These are phyloP conservation scores for Homarus americanus DNA, from an alignment of 1,140 invertebrate species.

Conservation along the genomic window DNA sequence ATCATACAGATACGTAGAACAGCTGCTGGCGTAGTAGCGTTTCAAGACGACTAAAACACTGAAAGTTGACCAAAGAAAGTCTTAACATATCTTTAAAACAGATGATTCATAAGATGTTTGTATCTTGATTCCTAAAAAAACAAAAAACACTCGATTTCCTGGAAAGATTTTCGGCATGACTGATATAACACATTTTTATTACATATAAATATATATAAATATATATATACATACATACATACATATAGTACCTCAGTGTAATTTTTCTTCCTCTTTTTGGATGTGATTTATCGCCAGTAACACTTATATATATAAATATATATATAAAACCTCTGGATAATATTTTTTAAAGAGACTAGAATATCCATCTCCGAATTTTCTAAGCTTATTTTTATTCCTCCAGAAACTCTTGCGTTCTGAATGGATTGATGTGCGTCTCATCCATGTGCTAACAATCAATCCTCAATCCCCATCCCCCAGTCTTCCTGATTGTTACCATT, in stretches of 20 bases:
- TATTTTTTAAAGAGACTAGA: neutral
- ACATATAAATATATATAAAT: neutral
- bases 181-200: neutral
- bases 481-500: slow-evolving; percentile 59
- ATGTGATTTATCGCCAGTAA: neutral
- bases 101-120: no score
- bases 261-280: neutral
- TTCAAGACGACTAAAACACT: no score
- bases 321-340: neutral
- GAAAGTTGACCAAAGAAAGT: no score
- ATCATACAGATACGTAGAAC: neutral
- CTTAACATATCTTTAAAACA: no score
- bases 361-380: slow-evolving; percentile 3
- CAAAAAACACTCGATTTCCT: no score
- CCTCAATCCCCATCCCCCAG: slow-evolving; percentile 38
- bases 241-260: neutral
- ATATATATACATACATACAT: neutral
- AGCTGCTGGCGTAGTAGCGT: neutral
- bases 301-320: no score
- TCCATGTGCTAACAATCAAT: slow-evolving; percentile 15
- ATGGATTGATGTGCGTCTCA: slow-evolving; percentile 21
- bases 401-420: neutral
- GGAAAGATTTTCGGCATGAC: no score
- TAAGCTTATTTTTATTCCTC: neutral
- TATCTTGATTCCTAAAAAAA: no score